phyloP scores from a whole-genome alignment of 2,113 vertebrate genomes.

The Poeciliopsis prolifica region DNA sequence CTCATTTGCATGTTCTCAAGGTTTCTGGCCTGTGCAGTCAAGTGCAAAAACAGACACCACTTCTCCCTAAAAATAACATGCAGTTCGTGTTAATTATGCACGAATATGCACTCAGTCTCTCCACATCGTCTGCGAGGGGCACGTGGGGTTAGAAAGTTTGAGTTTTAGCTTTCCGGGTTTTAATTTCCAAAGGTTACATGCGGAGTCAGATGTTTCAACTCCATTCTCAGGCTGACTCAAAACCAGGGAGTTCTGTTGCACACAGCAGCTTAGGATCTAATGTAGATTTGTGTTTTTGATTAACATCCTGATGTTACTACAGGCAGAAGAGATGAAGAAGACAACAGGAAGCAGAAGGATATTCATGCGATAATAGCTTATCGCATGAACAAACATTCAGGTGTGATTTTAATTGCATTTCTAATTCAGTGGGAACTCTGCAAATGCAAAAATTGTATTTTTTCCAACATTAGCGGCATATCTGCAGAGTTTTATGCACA shows the following conservation, averaged over 20 bases:
- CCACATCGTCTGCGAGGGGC: neutral
- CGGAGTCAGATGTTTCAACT: neutral
- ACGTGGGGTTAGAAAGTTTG: neutral
- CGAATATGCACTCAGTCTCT: conserved; percentile 28
- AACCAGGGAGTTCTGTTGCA: neutral
- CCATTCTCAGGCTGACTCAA: neutral
- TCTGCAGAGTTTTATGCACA: no score
- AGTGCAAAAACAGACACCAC: conserved; percentile 35
- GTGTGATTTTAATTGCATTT: no score
- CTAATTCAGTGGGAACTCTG: no score
- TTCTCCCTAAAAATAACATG: conserved; percentile 50
- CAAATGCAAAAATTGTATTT: no score
- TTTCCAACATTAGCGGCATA: no score
- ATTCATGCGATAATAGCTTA: no score
- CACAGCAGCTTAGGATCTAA: neutral
- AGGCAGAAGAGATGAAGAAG: no score
- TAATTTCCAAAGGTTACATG: neutral
- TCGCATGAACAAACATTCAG: no score
- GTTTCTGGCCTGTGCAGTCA: conserved; percentile 44
- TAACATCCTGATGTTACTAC: no score
- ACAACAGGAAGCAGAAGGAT: no score
- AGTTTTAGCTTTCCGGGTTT: neutral
- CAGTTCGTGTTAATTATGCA: conserved; percentile 58
- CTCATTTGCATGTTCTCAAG: conserved; percentile 58
- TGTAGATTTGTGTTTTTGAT: neutral